Percentiles rank a stretch among this genome's conserved stretches.
phyloP scores from a whole-genome alignment of 2,797 vertebrate species.

The Leucoraja ocellata region DNA sequence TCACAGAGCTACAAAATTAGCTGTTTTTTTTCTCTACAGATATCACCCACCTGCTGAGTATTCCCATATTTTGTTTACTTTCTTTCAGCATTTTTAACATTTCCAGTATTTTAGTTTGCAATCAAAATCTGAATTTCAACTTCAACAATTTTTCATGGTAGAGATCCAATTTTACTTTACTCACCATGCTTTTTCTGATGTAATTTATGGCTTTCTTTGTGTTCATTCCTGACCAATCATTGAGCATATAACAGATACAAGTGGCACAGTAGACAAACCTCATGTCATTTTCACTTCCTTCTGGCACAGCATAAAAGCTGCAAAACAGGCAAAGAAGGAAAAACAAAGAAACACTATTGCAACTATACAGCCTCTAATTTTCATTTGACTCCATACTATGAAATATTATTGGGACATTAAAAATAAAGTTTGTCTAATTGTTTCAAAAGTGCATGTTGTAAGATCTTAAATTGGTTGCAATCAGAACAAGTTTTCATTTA shows the following conservation, averaged over 20 bases:
- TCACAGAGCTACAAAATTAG: too few relatives aligned
- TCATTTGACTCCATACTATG: neutral
- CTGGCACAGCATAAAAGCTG: constrained; percentile 90
- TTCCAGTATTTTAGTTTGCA: too few relatives aligned
- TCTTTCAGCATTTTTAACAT: too few relatives aligned
- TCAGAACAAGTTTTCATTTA: neutral
- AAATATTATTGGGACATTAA: neutral
- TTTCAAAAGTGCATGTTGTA: neutral
- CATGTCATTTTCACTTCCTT: constrained; percentile 98
- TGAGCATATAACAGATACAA: constrained; percentile 93
- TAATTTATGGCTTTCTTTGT: constrained; percentile 81
- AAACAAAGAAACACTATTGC: neutral
- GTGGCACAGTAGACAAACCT: constrained; percentile 94
- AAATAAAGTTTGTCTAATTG: neutral
- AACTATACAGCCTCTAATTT: neutral
- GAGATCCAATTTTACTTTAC: constrained; percentile 43
- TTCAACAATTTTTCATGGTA: neutral
- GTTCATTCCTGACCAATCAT: constrained; percentile 97
- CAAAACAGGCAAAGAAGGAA: constrained; percentile 44
- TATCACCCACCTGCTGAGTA: too few relatives aligned
- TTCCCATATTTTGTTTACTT: too few relatives aligned
- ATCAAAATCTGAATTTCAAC: neutral
- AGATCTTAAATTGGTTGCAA: neutral
- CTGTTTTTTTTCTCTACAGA: too few relatives aligned
- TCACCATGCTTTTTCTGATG: constrained; percentile 88